Percentiles rank a stretch among this genome's conserved stretches.
These are phyloP conservation scores for Lipophrys pholis DNA, from an alignment of 2,113 vertebrate species.

Conservation along the genomic window DNA sequence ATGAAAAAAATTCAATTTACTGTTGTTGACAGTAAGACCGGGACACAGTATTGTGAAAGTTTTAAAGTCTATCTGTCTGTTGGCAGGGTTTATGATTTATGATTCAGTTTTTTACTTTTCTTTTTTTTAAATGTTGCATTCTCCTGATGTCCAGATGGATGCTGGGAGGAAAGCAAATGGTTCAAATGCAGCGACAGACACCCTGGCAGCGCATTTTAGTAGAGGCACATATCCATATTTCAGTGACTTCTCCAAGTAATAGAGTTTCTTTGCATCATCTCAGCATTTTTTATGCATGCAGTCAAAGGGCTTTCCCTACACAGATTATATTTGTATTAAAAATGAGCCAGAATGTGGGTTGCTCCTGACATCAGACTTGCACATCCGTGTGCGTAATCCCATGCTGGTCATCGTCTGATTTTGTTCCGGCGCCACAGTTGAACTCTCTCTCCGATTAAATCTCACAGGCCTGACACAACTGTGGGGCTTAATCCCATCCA, in stretches of 20 bases:
- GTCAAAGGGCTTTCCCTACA: conserved; percentile 66
- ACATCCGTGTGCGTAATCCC: conserved; percentile 67
- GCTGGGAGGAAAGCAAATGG: conserved; percentile 34
- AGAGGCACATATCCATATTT: conserved; percentile 59
- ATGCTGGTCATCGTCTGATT: conserved; percentile 64
- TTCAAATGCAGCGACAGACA: conserved; percentile 41
- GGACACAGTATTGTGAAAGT: neutral
- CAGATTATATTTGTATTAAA: conserved; percentile 59
- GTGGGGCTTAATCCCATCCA: conserved; percentile 69
- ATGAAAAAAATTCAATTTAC: neutral
- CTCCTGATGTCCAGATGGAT: conserved; percentile 58
- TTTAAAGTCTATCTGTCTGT: conserved; percentile 29
- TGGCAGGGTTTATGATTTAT: conserved; percentile 16
- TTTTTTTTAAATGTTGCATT: conserved; percentile 44
- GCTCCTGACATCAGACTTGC: conserved; percentile 56
- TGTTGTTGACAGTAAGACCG: neutral
- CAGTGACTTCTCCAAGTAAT: conserved; percentile 48
- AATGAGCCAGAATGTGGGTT: conserved; percentile 41
- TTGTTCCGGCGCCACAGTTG: conserved; percentile 36
- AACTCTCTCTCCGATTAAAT: conserved; percentile 73
- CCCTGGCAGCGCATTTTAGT: conserved; percentile 56
- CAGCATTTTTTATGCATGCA: conserved; percentile 48
- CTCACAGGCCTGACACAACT: conserved; percentile 54
- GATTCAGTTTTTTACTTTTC: conserved; percentile 31
- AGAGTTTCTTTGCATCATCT: conserved; percentile 52